Conservation (phyloP, 2,113 vertebrate species). For the Pungitius pungitius region DNA sequence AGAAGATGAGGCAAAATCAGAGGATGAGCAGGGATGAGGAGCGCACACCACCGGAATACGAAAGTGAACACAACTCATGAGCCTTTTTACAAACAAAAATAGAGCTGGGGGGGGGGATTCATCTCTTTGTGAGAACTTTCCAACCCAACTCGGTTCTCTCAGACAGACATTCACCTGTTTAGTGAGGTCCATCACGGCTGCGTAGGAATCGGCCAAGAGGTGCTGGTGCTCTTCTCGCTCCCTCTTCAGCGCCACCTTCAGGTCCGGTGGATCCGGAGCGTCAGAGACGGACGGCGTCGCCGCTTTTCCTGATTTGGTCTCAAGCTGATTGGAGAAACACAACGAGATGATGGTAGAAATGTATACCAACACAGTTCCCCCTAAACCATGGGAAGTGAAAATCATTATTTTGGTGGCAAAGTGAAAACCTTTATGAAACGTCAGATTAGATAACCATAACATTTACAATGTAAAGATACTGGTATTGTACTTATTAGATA, state of each 20-base stretch:
- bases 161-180: slow-evolving; percentile 82
- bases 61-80: neutral
- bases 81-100: neutral
- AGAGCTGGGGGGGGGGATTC: neutral
- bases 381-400: neutral
- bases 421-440: neutral
- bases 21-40: neutral
- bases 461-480: too few species aligned
- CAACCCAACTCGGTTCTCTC: neutral
- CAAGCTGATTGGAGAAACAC: slow-evolving; percentile 80
- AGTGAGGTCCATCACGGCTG: slow-evolving; percentile 95
- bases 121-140: neutral
- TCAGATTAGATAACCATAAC: neutral
- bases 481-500: too few species aligned
- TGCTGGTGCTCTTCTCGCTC: slow-evolving; percentile 96
- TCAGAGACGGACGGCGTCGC: slow-evolving; percentile 47
- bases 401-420: neutral
- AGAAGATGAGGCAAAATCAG: slow-evolving; percentile 8
- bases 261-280: slow-evolving; percentile 84
- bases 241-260: slow-evolving; percentile 89
- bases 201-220: slow-evolving; percentile 94
- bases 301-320: slow-evolving; percentile 88
- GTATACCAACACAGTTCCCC: neutral
- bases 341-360: neutral
- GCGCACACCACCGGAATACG: neutral